phyloP scores from a whole-genome alignment of 2,888 invertebrate genomes.

The Nephrotoma flavescens region DNA sequence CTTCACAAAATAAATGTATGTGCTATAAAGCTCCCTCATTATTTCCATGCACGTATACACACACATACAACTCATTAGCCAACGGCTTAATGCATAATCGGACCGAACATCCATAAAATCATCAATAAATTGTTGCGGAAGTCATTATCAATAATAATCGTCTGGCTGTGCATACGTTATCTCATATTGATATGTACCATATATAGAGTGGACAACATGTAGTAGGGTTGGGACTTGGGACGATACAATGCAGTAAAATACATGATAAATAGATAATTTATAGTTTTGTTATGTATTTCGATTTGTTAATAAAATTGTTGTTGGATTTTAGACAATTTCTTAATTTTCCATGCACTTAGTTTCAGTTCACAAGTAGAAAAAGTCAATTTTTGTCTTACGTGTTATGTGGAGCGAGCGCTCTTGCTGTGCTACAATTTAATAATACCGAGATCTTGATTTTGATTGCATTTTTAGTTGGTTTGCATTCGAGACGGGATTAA shows the following conservation, averaged over 20 bases:
- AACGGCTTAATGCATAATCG: neutral
- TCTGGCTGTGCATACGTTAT: neutral
- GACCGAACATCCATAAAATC: neutral
- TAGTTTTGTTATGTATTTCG: neutral
- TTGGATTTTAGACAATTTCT: neutral
- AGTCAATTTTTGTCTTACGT: neutral
- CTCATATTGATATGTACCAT: neutral
- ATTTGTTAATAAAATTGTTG: neutral
- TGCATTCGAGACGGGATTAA: neutral
- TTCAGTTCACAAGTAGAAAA: neutral
- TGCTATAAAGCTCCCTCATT: neutral
- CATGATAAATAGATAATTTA: neutral
- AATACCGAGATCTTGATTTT: neutral
- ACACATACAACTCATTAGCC: neutral
- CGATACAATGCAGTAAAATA: neutral
- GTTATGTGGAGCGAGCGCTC: neutral
- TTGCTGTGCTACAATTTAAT: neutral
- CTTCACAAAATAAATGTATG: neutral
- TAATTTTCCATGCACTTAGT: neutral
- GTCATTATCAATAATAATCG: neutral
- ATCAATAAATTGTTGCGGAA: neutral
- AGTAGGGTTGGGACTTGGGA: neutral
- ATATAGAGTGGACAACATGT: neutral
- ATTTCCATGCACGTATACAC: neutral
- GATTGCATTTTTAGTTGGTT: neutral